Conservation (phyloP, 2,888 invertebrate species). For the Ligdia adustata region DNA sequence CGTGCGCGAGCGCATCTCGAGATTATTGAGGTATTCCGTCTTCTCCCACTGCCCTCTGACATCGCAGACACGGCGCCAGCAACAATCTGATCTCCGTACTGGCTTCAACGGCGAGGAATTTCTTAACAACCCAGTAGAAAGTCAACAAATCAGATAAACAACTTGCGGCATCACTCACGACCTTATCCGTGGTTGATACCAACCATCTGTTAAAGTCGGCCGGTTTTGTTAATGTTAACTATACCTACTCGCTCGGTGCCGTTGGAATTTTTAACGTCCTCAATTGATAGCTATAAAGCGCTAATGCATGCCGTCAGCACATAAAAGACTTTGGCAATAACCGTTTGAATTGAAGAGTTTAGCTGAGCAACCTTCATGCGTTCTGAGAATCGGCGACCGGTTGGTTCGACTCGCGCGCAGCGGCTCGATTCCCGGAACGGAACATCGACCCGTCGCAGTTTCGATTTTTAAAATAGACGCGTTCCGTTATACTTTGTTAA, state of each 20-base stretch:
- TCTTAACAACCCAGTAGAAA: slow-evolving; percentile 53
- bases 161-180: slow-evolving; percentile 33
- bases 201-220: neutral
- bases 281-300: slow-evolving; percentile 54
- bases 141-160: slow-evolving; percentile 49
- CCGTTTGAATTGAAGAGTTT: slow-evolving; percentile 62
- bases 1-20: slow-evolving; percentile 10
- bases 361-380: slow-evolving; percentile 69
- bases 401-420: slow-evolving; percentile 50
- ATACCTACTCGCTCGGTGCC: slow-evolving; percentile 15
- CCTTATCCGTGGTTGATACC: slow-evolving; percentile 11
- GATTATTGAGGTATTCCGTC: slow-evolving; percentile 6
- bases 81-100: slow-evolving; percentile 43
- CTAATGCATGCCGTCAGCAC: slow-evolving; percentile 42
- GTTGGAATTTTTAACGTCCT: slow-evolving; percentile 46
- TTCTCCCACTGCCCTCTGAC: slow-evolving; percentile 44
- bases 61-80: slow-evolving; percentile 36
- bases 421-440: slow-evolving; percentile 63
- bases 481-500: slow-evolving; percentile 61
- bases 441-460: slow-evolving; percentile 61
- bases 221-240: neutral
- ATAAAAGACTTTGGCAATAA: slow-evolving; percentile 67
- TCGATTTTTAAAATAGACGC: slow-evolving; percentile 77
- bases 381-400: slow-evolving; percentile 73
- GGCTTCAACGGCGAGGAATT: slow-evolving; percentile 41